Percentiles rank a stretch among this genome's conserved stretches.
phyloP scores from a whole-genome alignment of 1,140 invertebrate genomes.

The Pseudobourletiella spinata region DNA sequence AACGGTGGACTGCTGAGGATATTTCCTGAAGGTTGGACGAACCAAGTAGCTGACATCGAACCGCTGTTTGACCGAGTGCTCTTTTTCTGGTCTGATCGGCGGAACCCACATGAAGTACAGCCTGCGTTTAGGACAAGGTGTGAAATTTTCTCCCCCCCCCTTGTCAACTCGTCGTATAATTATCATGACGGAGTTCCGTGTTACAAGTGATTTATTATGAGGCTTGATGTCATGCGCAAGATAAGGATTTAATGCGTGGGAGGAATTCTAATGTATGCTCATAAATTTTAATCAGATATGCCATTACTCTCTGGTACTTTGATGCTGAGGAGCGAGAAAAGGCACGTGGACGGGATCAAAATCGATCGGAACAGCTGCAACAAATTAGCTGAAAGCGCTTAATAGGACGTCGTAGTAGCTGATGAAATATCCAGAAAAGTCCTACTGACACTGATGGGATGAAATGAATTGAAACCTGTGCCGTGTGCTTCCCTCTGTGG shows the following conservation, averaged over 20 bases:
- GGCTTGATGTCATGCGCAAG: too few species aligned
- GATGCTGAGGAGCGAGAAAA: conserved; percentile 73
- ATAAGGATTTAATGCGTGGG: too few species aligned
- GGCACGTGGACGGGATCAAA: conserved; percentile 42
- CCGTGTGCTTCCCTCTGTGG: too few species aligned
- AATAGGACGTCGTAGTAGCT: too few species aligned
- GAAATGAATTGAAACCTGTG: too few species aligned
- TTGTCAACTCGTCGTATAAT: not conserved
- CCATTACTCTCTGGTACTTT: conserved; percentile 94
- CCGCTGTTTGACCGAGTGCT: conserved; percentile 86
- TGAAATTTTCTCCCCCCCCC: too few species aligned
- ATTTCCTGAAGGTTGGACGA: conserved; percentile 72
- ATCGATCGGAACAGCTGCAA: not conserved
- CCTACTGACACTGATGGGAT: too few species aligned
- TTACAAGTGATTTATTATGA: too few species aligned
- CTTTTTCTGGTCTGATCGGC: conserved; percentile 94
- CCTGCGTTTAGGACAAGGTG: conserved; percentile 68
- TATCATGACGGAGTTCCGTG: too few species aligned
- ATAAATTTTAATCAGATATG: conserved; percentile 55
- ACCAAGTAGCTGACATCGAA: conserved; percentile 81
- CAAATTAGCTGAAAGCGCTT: not conserved
- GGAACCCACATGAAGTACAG: conserved; percentile 95
- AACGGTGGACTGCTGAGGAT: conserved; percentile 68
- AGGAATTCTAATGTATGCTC: too few species aligned
- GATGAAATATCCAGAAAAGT: too few species aligned